These are phyloP conservation scores for Artemia sinica DNA, from an alignment of 2,888 invertebrate species.

Conservation along the genomic window DNA sequence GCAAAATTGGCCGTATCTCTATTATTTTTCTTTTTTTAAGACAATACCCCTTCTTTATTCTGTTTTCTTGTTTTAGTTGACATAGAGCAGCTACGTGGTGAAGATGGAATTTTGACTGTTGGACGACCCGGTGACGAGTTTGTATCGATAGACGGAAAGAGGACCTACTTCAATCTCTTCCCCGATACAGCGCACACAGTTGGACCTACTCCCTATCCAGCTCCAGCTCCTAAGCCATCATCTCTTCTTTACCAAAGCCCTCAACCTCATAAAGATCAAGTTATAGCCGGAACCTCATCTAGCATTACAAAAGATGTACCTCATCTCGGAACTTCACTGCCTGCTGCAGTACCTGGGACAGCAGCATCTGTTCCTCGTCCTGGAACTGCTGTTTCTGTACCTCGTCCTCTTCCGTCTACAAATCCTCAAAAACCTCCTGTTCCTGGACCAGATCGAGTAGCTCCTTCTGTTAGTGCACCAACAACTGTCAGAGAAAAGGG, in stretches of 20 bases:
- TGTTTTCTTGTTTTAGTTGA: slow-evolving; percentile 38
- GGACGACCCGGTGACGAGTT: slow-evolving; percentile 44
- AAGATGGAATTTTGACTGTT: slow-evolving; percentile 38
- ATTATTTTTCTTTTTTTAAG: no score
- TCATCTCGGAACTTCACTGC: not conserved
- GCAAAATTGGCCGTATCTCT: no score
- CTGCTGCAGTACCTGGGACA: not conserved
- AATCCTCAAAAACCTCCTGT: not conserved
- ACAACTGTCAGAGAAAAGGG: no score
- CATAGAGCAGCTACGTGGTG: slow-evolving; percentile 38
- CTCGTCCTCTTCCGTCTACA: slow-evolving; percentile 19
- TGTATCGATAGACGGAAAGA: slow-evolving; percentile 76
- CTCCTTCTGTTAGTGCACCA: no score
- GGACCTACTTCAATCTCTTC: slow-evolving; percentile 69
- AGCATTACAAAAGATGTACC: not conserved
- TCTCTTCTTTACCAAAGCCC: not conserved
- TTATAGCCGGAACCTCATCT: slow-evolving; percentile 5
- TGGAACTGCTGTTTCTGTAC: slow-evolving; percentile 17
- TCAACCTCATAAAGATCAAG: slow-evolving; percentile 14
- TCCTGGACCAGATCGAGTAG: no score
- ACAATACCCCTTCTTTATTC: no score
- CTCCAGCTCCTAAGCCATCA: slow-evolving; percentile 4
- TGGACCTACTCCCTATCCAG: slow-evolving; percentile 15
- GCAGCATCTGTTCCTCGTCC: slow-evolving; percentile 16
- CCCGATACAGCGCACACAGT: slow-evolving; percentile 23